Evolutionary conservation across 2,113 vertebrate genomes (phyloP), one percentile per base, ranked within the genome.

Genomic region (Ceyx cyanopectus): DNA sequence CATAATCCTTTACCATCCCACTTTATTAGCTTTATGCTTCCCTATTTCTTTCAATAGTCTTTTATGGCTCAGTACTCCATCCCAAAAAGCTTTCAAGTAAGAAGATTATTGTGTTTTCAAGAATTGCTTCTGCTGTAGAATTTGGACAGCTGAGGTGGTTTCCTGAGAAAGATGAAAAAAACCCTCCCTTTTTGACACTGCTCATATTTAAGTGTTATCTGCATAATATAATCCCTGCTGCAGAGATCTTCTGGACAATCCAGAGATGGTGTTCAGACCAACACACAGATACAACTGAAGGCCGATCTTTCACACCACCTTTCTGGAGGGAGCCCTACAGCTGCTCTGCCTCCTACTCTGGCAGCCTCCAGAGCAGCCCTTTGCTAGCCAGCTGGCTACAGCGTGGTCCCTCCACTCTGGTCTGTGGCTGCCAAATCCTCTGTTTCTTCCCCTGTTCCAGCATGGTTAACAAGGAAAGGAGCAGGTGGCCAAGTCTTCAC

Each of bases 291-390:
- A 46, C 37, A 48, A 32, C 12, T 9, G 41, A 32, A 1, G 2
- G 21, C 18, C 11, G 9, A 20, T 29, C 29, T 21, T 21, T 43
- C 29, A 12, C 2, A 3, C 6, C 0, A 5, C 26, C 41, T 3
- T 45, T 54, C 56, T 40, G 3, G 2, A 32, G 27, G 67, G n/a
- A 24, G 60, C 40, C 3, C 48, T 3, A 1, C 12, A 67, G 29
- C 57, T 23, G 21, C 54, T 9, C 4, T 24, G 30, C 26, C 72
- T 78, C 54, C 32, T 23, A 22, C 30, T 17, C 3, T 7, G 60
- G 24, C 10, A 45, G 57, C 7, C 53, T 62, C 57, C 41, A 26
- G 34, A 11, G 10, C 6, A 50, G 48, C 21, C 27, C 23, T 19
- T 29, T 57, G 29, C 46, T 8, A 14, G 37, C n/a, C 74, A 76